Percentiles rank a stretch among this genome's conserved stretches.
Evolutionary conservation across 2,797 vertebrate species (phyloP).

Genomic region (Malacoraja senta): DNA sequence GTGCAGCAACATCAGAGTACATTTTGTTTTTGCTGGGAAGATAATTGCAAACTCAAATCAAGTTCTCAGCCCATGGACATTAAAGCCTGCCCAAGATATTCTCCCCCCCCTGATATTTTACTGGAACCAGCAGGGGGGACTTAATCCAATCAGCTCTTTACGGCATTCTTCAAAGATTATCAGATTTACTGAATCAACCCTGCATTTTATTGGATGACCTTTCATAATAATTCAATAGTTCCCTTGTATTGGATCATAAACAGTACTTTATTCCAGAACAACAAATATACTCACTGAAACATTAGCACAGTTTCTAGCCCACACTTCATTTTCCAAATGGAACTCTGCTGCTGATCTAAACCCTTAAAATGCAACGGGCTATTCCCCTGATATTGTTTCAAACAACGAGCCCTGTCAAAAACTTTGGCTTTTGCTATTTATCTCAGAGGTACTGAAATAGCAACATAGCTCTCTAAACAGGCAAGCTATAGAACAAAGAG

Average conservation of each 20-base stretch:
- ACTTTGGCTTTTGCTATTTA: not conserved
- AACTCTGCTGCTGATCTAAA: not conserved
- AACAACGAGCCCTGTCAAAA: not conserved
- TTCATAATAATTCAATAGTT: slow-evolving; percentile 40
- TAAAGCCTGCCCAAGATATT: not conserved
- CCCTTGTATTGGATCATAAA: slow-evolving; percentile 17
- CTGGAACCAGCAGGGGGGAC: slow-evolving; percentile 26
- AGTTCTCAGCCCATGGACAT: not conserved
- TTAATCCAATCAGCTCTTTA: slow-evolving; percentile 42
- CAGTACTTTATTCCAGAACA: slow-evolving; percentile 28
- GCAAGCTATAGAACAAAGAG: not conserved
- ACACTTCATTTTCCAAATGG: not conserved
- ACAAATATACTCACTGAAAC: slow-evolving; percentile 25
- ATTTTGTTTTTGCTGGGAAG: not conserved
- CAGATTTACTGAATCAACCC: slow-evolving; percentile 42
- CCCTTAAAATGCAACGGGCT: not conserved
- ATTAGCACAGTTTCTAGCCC: not conserved
- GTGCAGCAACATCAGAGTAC: not conserved
- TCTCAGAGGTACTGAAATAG: slow-evolving; percentile 24
- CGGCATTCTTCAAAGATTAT: slow-evolving; percentile 39
- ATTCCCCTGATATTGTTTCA: not conserved
- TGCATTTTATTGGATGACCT: slow-evolving; percentile 41
- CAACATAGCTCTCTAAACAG: not conserved
- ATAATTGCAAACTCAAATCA: slow-evolving; percentile 15
- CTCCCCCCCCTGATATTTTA: too few relatives aligned